These are phyloP conservation scores for Thalassoma bifasciatum DNA, from an alignment of 2,113 vertebrate genomes.

Conservation along the genomic window DNA sequence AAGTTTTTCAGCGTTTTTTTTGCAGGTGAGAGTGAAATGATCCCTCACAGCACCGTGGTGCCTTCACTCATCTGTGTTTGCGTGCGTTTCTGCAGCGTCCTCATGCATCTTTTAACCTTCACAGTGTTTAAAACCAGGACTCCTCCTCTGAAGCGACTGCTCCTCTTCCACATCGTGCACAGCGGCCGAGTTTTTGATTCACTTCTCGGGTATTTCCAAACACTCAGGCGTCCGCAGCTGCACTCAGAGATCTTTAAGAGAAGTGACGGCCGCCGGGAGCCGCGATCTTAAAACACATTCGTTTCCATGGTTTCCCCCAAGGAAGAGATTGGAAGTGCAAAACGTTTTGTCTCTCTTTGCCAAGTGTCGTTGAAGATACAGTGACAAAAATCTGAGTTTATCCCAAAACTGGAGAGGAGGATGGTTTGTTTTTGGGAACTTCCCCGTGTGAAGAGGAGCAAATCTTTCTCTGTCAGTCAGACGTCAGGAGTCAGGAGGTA, in stretches of 20 bases:
- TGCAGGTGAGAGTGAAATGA: too few species aligned
- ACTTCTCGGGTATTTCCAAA: neutral
- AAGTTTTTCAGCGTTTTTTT: too few species aligned
- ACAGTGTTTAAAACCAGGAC: neutral
- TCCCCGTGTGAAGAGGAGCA: too few species aligned
- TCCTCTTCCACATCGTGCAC: neutral
- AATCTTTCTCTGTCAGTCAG: too few species aligned
- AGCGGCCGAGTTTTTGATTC: neutral
- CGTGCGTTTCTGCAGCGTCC: neutral
- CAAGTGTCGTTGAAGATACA: constrained; percentile 19
- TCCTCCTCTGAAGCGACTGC: neutral
- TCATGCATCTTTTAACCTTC: neutral
- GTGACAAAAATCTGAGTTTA: neutral
- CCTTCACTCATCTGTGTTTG: neutral
- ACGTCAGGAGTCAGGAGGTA: too few species aligned
- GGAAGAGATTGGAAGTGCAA: constrained; percentile 12
- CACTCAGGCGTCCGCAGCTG: neutral
- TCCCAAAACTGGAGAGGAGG: neutral
- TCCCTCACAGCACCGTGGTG: too few species aligned
- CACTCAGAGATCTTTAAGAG: neutral
- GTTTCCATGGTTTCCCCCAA: constrained; percentile 43
- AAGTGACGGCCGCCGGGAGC: neutral
- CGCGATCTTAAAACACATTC: neutral
- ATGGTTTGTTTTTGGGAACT: neutral
- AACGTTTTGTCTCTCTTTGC: constrained; percentile 10